These are phyloP conservation scores for Anhinga anhinga DNA, from an alignment of 2,113 vertebrate genomes.

Conservation along the genomic window DNA sequence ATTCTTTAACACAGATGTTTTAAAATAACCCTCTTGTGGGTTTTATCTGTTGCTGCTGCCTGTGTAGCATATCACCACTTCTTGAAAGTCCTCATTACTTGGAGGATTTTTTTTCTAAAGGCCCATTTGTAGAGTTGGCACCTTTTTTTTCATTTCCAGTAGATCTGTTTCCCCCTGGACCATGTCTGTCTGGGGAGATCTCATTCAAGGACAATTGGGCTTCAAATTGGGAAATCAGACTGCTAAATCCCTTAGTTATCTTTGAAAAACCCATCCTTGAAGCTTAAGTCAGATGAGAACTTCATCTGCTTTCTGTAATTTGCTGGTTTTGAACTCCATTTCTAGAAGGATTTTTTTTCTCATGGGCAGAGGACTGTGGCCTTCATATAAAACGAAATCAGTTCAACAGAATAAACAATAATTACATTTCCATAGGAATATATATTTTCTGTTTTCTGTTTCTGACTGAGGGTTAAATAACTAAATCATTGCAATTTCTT, in stretches of 20 bases:
- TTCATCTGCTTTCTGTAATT: conserved; percentile 58
- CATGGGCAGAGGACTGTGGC: neutral
- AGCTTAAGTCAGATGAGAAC: conserved; percentile 59
- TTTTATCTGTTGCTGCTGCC: neutral
- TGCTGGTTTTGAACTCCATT: conserved; percentile 47
- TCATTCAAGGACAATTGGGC: conserved; percentile 57
- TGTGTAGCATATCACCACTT: conserved; percentile 3
- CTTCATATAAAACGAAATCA: conserved; percentile 39
- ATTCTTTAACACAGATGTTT: conserved; percentile 48
- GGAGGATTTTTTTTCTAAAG: neutral
- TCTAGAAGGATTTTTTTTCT: conserved; percentile 33
- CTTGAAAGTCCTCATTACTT: conserved; percentile 14
- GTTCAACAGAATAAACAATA: conserved; percentile 36
- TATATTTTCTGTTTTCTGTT: conserved; percentile 7
- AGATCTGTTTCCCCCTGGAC: conserved; percentile 42
- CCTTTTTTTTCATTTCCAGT: neutral
- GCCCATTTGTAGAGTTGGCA: neutral
- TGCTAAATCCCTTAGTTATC: conserved; percentile 65
- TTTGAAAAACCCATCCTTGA: conserved; percentile 60
- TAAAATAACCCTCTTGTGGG: conserved; percentile 10
- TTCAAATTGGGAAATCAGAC: conserved; percentile 56
- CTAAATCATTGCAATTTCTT: neutral
- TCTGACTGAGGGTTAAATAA: conserved; percentile 28
- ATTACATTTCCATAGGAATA: conserved; percentile 38
- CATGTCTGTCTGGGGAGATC: conserved; percentile 24